Conservation (phyloP, 2,113 vertebrate genomes). For the Riparia riparia region DNA sequence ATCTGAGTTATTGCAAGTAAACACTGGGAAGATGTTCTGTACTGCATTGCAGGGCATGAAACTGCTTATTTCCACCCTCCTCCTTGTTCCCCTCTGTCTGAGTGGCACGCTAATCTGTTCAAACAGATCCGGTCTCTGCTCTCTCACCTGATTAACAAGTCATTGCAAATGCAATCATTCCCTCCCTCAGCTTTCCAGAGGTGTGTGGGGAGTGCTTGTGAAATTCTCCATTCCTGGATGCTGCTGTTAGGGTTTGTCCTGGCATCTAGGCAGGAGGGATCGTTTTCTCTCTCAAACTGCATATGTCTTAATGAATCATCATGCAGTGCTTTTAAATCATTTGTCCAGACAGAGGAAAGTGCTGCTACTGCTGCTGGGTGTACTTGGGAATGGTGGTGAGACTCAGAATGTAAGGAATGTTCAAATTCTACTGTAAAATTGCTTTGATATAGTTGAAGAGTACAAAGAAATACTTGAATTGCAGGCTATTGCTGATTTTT, state of each 20-base stretch:
- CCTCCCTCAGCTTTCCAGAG: not conserved
- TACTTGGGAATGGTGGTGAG: not conserved
- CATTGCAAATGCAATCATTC: not conserved
- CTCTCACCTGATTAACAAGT: not conserved
- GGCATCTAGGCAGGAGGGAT: not conserved
- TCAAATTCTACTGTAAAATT: not conserved
- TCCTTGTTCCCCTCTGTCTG: rapidly evolving
- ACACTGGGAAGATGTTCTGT: conserved; percentile 1
- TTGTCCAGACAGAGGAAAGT: not conserved
- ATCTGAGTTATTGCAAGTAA: conserved; percentile 22
- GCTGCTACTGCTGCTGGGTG: not conserved
- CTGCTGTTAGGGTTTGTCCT: conserved; percentile 8
- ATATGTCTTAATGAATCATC: conserved; percentile 14
- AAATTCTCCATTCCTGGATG: not conserved
- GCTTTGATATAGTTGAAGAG: not conserved
- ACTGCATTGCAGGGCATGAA: conserved; percentile 68
- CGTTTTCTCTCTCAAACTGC: not conserved
- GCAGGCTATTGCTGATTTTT: not conserved
- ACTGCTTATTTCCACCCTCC: not conserved
- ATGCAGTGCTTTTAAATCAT: conserved; percentile 1
- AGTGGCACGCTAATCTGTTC: not conserved
- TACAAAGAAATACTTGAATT: not conserved
- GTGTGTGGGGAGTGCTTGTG: not conserved
- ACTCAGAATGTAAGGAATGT: not conserved
- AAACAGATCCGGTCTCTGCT: not conserved